Evolutionary conservation across 2,888 invertebrate species (phyloP).

Genomic region (Gryllus longicercus): DNA sequence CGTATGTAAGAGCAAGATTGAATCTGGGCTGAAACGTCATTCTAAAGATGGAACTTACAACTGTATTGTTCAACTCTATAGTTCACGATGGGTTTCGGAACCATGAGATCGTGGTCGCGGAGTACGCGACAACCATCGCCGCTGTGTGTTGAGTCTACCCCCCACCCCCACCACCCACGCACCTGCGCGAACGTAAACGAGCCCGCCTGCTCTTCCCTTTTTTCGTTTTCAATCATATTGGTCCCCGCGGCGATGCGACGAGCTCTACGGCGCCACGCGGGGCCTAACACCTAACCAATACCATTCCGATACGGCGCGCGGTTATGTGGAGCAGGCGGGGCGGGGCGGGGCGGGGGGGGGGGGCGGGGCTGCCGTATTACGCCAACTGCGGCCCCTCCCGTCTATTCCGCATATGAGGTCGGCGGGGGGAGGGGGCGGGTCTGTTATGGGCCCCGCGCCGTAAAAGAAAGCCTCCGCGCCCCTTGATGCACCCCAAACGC

Average conservation of each 20-base stretch:
- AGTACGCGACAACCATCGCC: too few species aligned
- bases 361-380: conserved; percentile 3
- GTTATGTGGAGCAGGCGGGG: not conserved
- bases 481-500: not conserved
- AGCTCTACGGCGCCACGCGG: not conserved
- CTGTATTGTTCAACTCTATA: too few species aligned
- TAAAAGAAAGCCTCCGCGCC: conserved; percentile 18
- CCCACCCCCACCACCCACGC: too few species aligned
- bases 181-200: not conserved
- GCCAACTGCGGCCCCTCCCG: not conserved
- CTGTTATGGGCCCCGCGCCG: not conserved
- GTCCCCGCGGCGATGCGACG: not conserved
- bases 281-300: conserved; percentile 18
- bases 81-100: too few species aligned
- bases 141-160: too few species aligned
- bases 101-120: too few species aligned
- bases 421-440: not conserved
- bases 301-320: conserved; percentile 11
- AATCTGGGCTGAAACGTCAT: too few species aligned
- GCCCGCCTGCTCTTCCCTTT: not conserved
- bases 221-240: conserved; percentile 10
- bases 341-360: not conserved
- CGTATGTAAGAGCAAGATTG: too few species aligned
- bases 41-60: too few species aligned
- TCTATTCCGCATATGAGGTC: not conserved